Conservation (phyloP, 2,888 invertebrate genomes). For the Drosophila bunnanda region DNA sequence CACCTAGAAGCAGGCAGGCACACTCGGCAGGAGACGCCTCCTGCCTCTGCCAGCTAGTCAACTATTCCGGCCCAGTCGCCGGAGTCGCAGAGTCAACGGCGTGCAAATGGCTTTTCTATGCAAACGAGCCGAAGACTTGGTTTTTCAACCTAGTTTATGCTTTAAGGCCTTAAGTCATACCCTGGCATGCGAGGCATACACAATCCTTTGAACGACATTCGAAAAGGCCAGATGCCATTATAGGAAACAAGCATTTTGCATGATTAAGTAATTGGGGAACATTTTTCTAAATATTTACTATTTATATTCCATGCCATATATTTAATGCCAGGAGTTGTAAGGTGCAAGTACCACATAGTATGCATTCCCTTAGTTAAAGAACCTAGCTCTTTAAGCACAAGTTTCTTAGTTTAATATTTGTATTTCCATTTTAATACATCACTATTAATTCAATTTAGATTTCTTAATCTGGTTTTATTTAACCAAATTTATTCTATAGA, state of each 20-base stretch:
- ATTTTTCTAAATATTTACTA: neutral
- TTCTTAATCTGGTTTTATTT: neutral
- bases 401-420: neutral
- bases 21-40: constrained; percentile 20
- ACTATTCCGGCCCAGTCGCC: constrained; percentile 64
- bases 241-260: constrained; percentile 17
- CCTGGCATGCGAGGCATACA: constrained; percentile 5
- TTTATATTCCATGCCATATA: constrained; percentile 1
- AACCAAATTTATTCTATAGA: accelerated
- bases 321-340: neutral
- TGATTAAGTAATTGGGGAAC: constrained; percentile 14
- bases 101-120: constrained; percentile 79
- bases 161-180: constrained; percentile 50
- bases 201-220: neutral
- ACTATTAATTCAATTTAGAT: accelerated
- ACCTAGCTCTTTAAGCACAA: neutral
- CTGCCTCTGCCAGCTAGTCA: constrained; percentile 33
- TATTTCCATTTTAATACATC: neutral
- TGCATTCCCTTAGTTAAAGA: neutral
- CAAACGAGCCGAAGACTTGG: constrained; percentile 56
- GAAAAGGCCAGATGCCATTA: neutral
- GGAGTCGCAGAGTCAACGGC: constrained; percentile 58
- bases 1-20: constrained; percentile 39
- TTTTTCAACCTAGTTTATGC: constrained; percentile 69
- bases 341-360: neutral